phyloP scores from a whole-genome alignment of 2,113 vertebrate genomes.

The Neogale vison region DNA sequence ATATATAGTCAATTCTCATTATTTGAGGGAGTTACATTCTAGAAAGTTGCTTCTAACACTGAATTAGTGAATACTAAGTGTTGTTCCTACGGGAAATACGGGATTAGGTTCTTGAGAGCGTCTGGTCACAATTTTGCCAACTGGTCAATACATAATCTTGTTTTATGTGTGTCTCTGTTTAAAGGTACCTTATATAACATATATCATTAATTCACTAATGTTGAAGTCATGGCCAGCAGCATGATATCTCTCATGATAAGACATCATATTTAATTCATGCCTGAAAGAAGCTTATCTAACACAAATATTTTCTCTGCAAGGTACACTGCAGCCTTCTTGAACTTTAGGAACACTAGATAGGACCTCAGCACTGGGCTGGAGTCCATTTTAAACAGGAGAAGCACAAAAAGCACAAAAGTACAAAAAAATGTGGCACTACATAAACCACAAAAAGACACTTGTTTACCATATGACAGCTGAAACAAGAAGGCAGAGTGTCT shows the following conservation, averaged over 20 bases:
- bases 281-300: not conserved
- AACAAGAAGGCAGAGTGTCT: not conserved
- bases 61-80: not conserved
- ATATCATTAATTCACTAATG: not conserved
- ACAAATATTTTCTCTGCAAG: not conserved
- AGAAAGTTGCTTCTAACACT: not conserved
- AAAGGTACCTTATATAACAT: not conserved
- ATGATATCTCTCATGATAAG: not conserved
- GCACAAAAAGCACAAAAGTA: not conserved
- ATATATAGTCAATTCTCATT: not conserved
- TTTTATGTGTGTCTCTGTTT: conserved; percentile 4
- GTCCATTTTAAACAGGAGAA: conserved; percentile 21
- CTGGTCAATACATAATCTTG: not conserved
- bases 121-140: not conserved
- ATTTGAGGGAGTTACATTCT: not conserved
- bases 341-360: not conserved
- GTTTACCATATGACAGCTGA: not conserved
- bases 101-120: not conserved
- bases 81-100: not conserved
- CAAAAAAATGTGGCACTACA: not conserved
- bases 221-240: not conserved
- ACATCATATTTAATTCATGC: not conserved
- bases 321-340: not conserved
- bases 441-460: not conserved
- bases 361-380: not conserved